A percentile compares a stretch with the other conserved stretches of the same genome.
Conservation (phyloP, 2,113 vertebrate species). For the Todiramphus chloris region DNA sequence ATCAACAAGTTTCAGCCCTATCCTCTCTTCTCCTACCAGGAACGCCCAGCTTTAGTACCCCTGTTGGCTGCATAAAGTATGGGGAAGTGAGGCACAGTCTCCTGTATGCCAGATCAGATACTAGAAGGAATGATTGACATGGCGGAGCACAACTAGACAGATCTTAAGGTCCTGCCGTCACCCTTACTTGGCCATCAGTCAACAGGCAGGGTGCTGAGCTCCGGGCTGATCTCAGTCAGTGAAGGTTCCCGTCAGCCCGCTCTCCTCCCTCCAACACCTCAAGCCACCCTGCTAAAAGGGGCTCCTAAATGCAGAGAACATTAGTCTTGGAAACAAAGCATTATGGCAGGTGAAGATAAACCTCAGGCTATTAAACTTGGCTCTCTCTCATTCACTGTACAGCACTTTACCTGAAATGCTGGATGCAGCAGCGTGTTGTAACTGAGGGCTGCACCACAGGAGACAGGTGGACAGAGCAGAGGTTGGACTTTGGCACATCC, state of each 20-base stretch:
- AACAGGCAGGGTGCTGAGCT: neutral
- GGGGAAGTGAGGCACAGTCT: neutral
- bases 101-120: neutral
- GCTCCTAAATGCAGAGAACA: neutral
- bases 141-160: neutral
- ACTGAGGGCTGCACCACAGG: neutral
- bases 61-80: neutral
- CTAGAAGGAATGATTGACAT: neutral
- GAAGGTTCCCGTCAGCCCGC: neutral
- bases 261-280: neutral
- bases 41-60: neutral
- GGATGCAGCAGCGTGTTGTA: neutral
- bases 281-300: fast-evolving
- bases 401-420: neutral
- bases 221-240: fast-evolving
- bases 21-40: neutral
- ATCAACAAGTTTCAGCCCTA: neutral
- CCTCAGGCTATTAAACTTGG: neutral
- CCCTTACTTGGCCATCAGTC: neutral
- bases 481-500: neutral
- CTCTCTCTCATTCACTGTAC: neutral
- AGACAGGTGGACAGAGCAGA: neutral
- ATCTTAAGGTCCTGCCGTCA: neutral
- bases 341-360: neutral
- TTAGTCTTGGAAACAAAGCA: neutral